Evolutionary conservation across 2,888 invertebrate species (phyloP), one percentile per base, ranked within the genome.

Genomic region (Onchidella celtica): DNA sequence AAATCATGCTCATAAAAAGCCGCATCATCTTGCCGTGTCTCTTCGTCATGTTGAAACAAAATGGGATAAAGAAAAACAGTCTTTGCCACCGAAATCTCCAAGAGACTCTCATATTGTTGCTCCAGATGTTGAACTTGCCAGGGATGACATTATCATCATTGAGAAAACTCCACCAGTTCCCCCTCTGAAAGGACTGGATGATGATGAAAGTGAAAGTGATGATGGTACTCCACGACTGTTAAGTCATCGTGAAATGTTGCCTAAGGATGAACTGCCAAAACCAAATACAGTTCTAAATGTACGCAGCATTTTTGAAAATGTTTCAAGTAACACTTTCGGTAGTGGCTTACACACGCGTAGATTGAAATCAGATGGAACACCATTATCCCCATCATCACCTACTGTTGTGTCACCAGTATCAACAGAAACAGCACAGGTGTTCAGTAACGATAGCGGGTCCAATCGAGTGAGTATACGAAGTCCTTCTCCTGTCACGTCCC

Each of bases 201-300:
- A 83, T 55, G 75, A 80, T 6, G 74, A 77, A 3, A 73, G 66
- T 29, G 81, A 77, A 55, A 79, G 73, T 65, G 70, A 70, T 32
- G 75, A 78, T 11, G n/a, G 32, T 17, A 34, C 4, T 36, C 24
- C 34, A 27, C 59, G 76, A 24, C 38, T 40, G 1, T 17, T 57
- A 1, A 69, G 63, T n/a, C 74, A 65, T 40, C 74, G 70, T 21
- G 82, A 79, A 2, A 78, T 79, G 29, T 63, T 27, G 9, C 59
- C 14, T 14, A 24, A 79, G 3, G 85, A 88, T 85, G 97, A 97
- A 90, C 95, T 97, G 72, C 98, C 98, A 1, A 97, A 97, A 27
- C 96, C 96, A 0, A 97, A 98, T 94, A 95, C 97, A 86, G 98
- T 98, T 83, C 97, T 96, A 89, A 96, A 97, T 83, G 96, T 97